Conservation (phyloP, 2,113 vertebrate genomes). For the Saguinus imperator region DNA sequence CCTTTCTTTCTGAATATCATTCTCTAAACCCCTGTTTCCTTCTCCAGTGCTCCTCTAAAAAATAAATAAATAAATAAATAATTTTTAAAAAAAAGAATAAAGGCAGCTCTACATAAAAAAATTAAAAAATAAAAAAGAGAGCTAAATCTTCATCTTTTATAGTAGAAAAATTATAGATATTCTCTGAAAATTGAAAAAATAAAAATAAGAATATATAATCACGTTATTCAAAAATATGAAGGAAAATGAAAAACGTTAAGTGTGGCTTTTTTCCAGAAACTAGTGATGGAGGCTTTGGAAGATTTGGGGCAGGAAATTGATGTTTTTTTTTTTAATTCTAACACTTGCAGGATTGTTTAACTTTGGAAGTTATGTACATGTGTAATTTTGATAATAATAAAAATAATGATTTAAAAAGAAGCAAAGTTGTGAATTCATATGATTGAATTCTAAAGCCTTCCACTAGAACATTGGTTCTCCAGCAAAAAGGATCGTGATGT, state of each 20-base stretch:
- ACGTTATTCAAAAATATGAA: neutral
- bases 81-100: no score
- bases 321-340: neutral
- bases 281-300: neutral
- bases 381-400: neutral
- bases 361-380: neutral
- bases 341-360: neutral
- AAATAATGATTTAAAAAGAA: slow-evolving; percentile 22
- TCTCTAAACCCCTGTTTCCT: no score
- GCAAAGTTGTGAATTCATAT: neutral
- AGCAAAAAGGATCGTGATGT: neutral
- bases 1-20: no score
- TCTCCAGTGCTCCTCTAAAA: no score
- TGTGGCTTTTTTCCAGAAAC: neutral
- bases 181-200: slow-evolving; percentile 1
- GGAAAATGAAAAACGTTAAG: neutral
- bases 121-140: neutral
- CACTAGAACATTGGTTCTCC: neutral
- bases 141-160: slow-evolving; percentile 34
- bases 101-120: no score
- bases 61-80: no score
- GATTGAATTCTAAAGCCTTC: slow-evolving; percentile 4
- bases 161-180: slow-evolving; percentile 31
- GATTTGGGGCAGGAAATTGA: neutral
- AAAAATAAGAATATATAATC: neutral